Evolutionary conservation across 2,888 invertebrate species (phyloP).

Genomic region (Kryphioiulus occultus): DNA sequence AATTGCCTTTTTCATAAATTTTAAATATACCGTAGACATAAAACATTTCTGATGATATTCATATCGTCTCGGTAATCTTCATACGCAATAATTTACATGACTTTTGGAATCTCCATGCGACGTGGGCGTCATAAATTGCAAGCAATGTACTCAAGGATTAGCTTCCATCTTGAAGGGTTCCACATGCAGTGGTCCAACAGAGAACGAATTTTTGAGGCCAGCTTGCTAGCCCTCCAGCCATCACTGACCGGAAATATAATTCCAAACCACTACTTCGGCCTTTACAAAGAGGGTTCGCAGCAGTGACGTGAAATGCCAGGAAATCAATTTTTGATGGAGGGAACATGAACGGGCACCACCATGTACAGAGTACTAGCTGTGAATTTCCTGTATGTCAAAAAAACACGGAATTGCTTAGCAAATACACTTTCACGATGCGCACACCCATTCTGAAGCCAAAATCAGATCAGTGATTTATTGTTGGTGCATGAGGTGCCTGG

Average conservation of each 20-base stretch:
- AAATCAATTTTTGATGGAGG: constrained; percentile 36
- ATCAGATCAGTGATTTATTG: neutral
- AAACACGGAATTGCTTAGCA: neutral
- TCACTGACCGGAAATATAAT: neutral
- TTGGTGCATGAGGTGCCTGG: neutral
- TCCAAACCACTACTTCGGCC: neutral
- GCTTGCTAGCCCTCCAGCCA: neutral
- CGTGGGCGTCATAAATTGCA: no score
- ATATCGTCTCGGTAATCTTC: no score
- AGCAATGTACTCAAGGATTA: no score
- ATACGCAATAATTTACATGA: no score
- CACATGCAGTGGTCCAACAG: neutral
- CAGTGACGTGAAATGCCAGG: neutral
- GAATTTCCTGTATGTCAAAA: neutral
- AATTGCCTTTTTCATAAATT: no score
- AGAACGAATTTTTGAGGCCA: neutral
- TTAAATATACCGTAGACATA: no score
- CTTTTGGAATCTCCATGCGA: no score
- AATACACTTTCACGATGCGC: neutral
- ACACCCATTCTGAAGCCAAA: neutral
- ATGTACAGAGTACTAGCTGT: neutral
- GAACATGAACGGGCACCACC: neutral
- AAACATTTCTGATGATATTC: no score
- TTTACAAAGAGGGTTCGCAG: neutral
- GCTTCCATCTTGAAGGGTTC: neutral